Conservation (phyloP, 2,797 vertebrate species). For the Tauraco hartlaubi region DNA sequence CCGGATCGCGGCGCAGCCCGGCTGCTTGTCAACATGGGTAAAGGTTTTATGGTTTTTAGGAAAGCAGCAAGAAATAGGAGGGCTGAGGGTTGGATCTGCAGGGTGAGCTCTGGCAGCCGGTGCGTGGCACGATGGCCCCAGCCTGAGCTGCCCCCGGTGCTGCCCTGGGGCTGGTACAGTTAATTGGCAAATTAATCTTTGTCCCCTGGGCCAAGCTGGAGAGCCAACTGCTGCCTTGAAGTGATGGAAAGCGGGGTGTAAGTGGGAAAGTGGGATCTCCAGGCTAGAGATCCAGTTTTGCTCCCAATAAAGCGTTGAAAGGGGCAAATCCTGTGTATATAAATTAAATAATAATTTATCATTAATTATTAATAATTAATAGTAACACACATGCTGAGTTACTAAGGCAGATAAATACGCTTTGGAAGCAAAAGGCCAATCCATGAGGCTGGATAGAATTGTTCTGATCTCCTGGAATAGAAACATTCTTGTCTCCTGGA, state of each 20-base stretch:
- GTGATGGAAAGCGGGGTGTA: background rate
- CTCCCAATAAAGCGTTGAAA: background rate
- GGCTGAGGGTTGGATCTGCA: rapidly evolving
- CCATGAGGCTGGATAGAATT: background rate
- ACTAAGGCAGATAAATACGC: background rate
- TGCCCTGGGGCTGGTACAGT: background rate
- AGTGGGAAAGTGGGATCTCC: background rate
- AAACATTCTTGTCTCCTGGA: background rate
- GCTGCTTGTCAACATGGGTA: rapidly evolving
- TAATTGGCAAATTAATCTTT: background rate
- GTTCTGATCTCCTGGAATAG: background rate
- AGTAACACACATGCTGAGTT: background rate
- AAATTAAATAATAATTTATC: background rate
- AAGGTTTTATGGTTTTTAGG: background rate
- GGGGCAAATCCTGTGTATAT: background rate
- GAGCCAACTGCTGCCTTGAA: background rate
- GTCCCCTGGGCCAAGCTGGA: background rate
- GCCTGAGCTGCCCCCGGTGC: background rate
- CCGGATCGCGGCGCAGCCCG: background rate
- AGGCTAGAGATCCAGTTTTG: background rate
- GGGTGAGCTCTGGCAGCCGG: background rate
- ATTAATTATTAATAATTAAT: background rate
- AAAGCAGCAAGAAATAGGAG: rapidly evolving
- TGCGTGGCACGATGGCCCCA: rapidly evolving
- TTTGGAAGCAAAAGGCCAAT: background rate